Base-by-base conservation (phyloP, 2,888 invertebrate genomes). In the Heteromyza rotundicornis region DNA sequence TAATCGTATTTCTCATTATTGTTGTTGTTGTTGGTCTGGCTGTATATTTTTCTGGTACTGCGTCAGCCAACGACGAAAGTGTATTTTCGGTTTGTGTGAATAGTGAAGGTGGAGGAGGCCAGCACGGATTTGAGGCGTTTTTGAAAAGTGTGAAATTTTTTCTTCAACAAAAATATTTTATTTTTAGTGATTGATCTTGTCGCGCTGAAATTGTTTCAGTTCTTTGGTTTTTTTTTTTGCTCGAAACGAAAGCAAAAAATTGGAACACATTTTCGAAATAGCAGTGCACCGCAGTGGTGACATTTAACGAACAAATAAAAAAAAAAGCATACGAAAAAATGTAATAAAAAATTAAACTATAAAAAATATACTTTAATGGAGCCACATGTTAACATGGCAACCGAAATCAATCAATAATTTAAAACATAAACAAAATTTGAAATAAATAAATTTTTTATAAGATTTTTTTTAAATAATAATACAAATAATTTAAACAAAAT, bases 131-230 rank as follows among this genome's bases (percentile, higher is more conserved):
- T 59, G 60, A 59, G 55, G 55, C 56, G 60, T 59, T 64, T 64
- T 59, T 64, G 62, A 60, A 63, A 60, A 64, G 67, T 66, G 70
- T 70, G 66, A 67, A 64, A 65, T 59, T 59, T 56, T 63, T 47
- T 40, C 47, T 17, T 63, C 63, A 70, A 70, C n/a, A n/a, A n/a
- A n/a, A n/a, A n/a, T n/a, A n/a, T n/a, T n/a, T 57, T 74, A 76
- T 75, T 77, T 76, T 76, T 76, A 76, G 77, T 68, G 69, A 66
- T 70, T 70, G 70, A 70, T 70, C 70, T 70, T 70, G 70, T 68
- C 54, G 60, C 57, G 65, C 57, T 63, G 61, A 57, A 50, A 52
- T 36, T 50, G 61, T 32, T 51, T 36, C 36, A n/a, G n/a, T n/a
- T n/a, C n/a, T n/a, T 49, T 49, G 27, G 27, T 10, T 27, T 27